Percentiles rank a stretch among this genome's conserved stretches.
These are phyloP conservation scores for Strigamia transsilvanica DNA, from an alignment of 2,888 invertebrate genomes.

Conservation along the genomic window DNA sequence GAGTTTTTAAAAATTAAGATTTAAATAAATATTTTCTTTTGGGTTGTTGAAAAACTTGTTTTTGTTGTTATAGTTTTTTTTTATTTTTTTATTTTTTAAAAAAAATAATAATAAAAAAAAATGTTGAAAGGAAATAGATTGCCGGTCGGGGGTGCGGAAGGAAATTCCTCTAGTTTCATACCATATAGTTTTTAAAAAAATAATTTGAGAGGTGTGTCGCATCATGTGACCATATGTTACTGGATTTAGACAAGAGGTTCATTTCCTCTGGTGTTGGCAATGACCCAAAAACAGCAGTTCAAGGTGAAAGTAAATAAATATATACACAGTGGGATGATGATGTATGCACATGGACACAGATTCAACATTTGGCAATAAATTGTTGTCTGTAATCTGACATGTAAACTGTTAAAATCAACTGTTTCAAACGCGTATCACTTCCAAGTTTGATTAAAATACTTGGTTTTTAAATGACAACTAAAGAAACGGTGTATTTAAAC, in stretches of 20 bases:
- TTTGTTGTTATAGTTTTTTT: background rate
- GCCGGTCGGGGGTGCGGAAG: background rate
- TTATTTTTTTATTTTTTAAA: background rate
- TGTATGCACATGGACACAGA: background rate
- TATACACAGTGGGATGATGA: background rate
- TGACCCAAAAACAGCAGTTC: slow-evolving; percentile 24
- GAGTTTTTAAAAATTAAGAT: background rate
- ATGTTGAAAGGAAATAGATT: slow-evolving; percentile 1
- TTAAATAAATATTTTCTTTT: background rate
- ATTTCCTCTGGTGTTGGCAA: slow-evolving; percentile 22
- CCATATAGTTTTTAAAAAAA: background rate
- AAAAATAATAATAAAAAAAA: background rate
- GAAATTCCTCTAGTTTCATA: background rate
- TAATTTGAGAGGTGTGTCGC: slow-evolving; percentile 21
- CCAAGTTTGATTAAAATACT: too few relatives aligned
- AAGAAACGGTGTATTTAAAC: too few relatives aligned
- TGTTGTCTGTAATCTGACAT: background rate
- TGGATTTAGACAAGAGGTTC: background rate
- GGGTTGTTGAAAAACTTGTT: background rate
- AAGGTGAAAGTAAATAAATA: slow-evolving; percentile 22
- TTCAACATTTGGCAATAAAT: background rate
- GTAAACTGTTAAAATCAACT: too few relatives aligned
- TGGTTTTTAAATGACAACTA: too few relatives aligned
- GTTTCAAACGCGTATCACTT: too few relatives aligned
- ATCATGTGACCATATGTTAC: slow-evolving; percentile 38